These are phyloP conservation scores for Parelbella ahira DNA, from an alignment of 2,888 invertebrate species.

Conservation along the genomic window DNA sequence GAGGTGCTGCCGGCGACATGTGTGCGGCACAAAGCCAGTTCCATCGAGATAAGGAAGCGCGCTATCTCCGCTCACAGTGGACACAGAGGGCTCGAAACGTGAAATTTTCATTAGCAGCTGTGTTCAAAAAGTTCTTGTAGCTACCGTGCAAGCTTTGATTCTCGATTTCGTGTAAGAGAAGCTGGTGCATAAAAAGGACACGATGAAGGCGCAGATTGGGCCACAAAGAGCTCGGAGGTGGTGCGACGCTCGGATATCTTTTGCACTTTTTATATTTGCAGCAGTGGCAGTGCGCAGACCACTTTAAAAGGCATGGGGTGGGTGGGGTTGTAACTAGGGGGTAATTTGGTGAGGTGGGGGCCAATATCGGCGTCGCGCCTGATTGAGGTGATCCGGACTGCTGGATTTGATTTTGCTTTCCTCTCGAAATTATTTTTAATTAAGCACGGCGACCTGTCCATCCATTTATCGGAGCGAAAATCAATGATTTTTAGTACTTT, in stretches of 20 bases:
- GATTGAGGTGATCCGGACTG: conserved; percentile 76
- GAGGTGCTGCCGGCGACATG: conserved; percentile 52
- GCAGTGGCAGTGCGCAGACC: conserved; percentile 76
- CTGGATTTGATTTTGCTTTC: conserved; percentile 64
- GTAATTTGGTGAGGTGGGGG: conserved; percentile 78
- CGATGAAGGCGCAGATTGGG: conserved; percentile 75
- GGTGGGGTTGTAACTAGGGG: conserved; percentile 75
- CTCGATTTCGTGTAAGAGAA: conserved; percentile 75
- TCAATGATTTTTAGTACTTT: too few species aligned
- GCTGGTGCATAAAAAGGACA: conserved; percentile 71
- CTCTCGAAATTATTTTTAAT: conserved; percentile 56
- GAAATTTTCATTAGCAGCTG: conserved; percentile 77
- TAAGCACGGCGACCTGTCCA: conserved; percentile 39
- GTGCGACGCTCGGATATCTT: conserved; percentile 68
- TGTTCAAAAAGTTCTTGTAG: conserved; percentile 69
- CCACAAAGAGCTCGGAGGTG: conserved; percentile 79
- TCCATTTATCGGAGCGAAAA: too few species aligned
- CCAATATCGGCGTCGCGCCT: conserved; percentile 75
- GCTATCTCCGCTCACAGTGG: conserved; percentile 56
- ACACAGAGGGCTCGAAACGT: conserved; percentile 71
- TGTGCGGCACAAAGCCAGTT: conserved; percentile 60
- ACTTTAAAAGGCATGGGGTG: conserved; percentile 77
- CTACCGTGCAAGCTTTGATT: conserved; percentile 64
- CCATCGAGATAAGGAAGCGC: conserved; percentile 67
- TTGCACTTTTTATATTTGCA: conserved; percentile 77